Evolutionary conservation across 53 echinoderm and acorn worm species (phyloP), one percentile per base, ranked within the genome.

Genomic region (Arbacia lixula): DNA sequence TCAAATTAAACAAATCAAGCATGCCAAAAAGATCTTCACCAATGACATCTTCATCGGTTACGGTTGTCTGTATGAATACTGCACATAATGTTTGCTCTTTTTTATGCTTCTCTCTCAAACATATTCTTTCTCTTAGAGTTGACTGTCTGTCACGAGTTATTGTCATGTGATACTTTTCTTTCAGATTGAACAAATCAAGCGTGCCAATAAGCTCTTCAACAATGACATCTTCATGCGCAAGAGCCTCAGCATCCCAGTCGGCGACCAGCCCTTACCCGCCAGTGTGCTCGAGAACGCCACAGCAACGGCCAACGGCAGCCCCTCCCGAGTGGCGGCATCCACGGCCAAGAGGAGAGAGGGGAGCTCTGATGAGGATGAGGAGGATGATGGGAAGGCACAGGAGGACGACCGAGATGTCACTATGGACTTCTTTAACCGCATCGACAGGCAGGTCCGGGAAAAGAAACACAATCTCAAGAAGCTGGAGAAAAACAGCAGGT

Each of bases 351-450:
- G 68, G 84, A 84, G 84, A 68, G 84, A 84, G 11, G 68, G 84
- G 19, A 71, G 71, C 12, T 84, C 68, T 1, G 68, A 68, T 6
- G 46, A 83, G n/a, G 86, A 87, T 12, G 87, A 87, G 49, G 87
- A 89, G 12, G 84, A 69, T 68, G 52, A 68, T n/a, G 86, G 88
- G 35, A 68, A 67, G 12, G 61, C 56, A 6, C 91, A 91, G 36
- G 86, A 87, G 14, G 88, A 60, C 1, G 58, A 84, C 40, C 63
- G 86, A 30, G 94, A 90, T 16, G 73, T 87, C 26, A 89, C 89
- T n/a, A 90, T 97, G 90, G 97, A 97, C 68, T 97, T 94, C 86
- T 92, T 97, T 28, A 94, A 91, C 76, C 89, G 94, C 53, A 97
- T 97, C 33, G 97, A 97, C 37, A 68, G 92, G 57, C 91, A 97